Conservation (phyloP, 2,888 invertebrate species). For the Heliconius charithonia region DNA sequence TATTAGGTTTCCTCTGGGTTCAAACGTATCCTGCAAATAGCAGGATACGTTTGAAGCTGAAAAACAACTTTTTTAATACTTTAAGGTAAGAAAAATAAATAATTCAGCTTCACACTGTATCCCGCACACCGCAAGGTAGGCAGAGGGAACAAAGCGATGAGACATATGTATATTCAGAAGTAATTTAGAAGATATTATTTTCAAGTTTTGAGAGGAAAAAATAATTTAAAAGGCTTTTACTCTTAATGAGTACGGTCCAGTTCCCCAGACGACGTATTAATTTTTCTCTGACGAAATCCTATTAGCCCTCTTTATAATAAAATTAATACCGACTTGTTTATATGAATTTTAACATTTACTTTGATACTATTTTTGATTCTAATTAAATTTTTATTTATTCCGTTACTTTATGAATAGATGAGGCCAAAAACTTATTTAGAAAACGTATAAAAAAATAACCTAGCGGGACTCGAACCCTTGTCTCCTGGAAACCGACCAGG, state of each 20-base stretch:
- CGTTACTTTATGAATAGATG: too few species aligned
- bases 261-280: constrained; percentile 41
- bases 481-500: too few species aligned
- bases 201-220: constrained; percentile 21
- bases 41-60: too few species aligned
- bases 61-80: not conserved
- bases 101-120: too few species aligned
- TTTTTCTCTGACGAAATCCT: constrained; percentile 43
- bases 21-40: too few species aligned
- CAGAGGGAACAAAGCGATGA: too few species aligned
- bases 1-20: too few species aligned
- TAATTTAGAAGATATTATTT: constrained; percentile 4
- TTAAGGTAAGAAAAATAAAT: not conserved
- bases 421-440: too few species aligned
- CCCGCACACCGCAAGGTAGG: too few species aligned
- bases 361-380: not conserved
- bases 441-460: too few species aligned
- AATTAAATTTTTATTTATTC: not conserved
- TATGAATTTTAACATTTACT: constrained; percentile 21
- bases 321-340: constrained; percentile 30
- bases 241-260: constrained; percentile 33
- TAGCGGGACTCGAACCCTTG: too few species aligned
- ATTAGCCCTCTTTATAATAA: constrained; percentile 38
- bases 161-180: not conserved
- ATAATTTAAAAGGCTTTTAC: constrained; percentile 34